A percentile compares a stretch with the other conserved stretches of the same genome.
Conservation (phyloP, 2,888 invertebrate species). For the Amitus sp. region DNA sequence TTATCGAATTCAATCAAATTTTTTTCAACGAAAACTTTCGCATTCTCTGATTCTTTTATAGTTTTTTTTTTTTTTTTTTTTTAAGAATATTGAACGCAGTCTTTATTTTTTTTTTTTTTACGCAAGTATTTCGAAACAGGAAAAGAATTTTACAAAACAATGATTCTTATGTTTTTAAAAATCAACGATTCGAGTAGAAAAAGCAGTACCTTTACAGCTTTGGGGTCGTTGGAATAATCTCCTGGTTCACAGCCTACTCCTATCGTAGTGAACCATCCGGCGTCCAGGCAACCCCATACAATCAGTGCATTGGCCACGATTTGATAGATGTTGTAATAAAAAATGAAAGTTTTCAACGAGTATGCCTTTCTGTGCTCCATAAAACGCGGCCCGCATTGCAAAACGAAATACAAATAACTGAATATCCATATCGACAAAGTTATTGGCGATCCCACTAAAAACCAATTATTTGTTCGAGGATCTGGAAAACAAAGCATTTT, state of each 20-base stretch:
- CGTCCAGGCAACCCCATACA: slow-evolving; percentile 63
- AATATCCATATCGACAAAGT: slow-evolving; percentile 68
- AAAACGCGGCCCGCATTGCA: slow-evolving; percentile 71
- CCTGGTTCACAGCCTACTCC: slow-evolving; percentile 74
- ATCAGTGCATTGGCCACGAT: slow-evolving; percentile 46
- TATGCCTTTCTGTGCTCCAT: slow-evolving; percentile 79
- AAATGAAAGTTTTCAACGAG: slow-evolving; percentile 73
- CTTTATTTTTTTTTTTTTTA: too few relatives aligned
- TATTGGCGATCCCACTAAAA: slow-evolving; percentile 73
- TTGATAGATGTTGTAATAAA: slow-evolving; percentile 84
- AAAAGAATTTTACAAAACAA: too few relatives aligned
- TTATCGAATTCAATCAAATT: too few relatives aligned
- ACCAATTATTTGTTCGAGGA: slow-evolving; percentile 73
- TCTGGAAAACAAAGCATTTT: slow-evolving; percentile 62
- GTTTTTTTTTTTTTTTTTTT: too few relatives aligned
- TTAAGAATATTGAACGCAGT: too few relatives aligned
- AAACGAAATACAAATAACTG: slow-evolving; percentile 70
- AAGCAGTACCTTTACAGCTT: slow-evolving; percentile 34
- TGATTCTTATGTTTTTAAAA: too few relatives aligned
- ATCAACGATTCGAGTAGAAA: too few relatives aligned
- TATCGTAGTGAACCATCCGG: slow-evolving; percentile 71
- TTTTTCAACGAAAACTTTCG: too few relatives aligned
- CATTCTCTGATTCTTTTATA: too few relatives aligned
- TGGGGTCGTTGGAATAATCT: slow-evolving; percentile 73
- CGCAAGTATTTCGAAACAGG: too few relatives aligned